Evolutionary conservation across 2,113 vertebrate species (phyloP).

Genomic region (Vidua chalybeata): DNA sequence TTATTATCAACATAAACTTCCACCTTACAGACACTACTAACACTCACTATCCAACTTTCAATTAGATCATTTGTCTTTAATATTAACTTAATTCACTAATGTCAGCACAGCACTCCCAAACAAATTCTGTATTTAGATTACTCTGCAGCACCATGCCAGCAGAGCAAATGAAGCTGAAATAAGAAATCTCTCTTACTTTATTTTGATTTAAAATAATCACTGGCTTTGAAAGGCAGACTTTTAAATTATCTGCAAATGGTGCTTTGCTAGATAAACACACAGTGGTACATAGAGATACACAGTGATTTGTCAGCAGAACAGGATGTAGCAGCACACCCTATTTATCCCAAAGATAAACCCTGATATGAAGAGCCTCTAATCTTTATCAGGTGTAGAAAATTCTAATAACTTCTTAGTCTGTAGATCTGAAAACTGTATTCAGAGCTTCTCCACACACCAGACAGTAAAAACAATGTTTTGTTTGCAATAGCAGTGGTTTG

Average conservation of each 20-base stretch:
- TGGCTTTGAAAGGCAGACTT: neutral
- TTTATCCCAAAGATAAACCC: neutral
- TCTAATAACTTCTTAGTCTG: neutral
- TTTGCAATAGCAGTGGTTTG: neutral
- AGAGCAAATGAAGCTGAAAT: neutral
- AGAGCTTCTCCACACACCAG: neutral
- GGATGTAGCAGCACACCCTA: neutral
- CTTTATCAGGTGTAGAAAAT: neutral
- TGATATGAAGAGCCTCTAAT: neutral
- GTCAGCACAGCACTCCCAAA: neutral
- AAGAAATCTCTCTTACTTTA: neutral
- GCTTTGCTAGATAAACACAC: neutral
- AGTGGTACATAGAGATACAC: neutral
- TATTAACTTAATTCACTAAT: neutral
- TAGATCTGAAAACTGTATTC: neutral
- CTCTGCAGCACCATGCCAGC: accelerated
- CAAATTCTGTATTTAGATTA: neutral
- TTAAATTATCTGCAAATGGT: neutral
- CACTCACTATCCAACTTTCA: neutral
- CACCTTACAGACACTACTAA: neutral
- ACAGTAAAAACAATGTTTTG: neutral
- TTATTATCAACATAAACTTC: neutral
- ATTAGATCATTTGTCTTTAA: neutral
- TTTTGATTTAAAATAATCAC: neutral
- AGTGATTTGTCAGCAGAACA: neutral